Evolutionary conservation across 1,140 invertebrate species (phyloP), one percentile per base, ranked within the genome.

Genomic region (Drosophila ambigua): DNA sequence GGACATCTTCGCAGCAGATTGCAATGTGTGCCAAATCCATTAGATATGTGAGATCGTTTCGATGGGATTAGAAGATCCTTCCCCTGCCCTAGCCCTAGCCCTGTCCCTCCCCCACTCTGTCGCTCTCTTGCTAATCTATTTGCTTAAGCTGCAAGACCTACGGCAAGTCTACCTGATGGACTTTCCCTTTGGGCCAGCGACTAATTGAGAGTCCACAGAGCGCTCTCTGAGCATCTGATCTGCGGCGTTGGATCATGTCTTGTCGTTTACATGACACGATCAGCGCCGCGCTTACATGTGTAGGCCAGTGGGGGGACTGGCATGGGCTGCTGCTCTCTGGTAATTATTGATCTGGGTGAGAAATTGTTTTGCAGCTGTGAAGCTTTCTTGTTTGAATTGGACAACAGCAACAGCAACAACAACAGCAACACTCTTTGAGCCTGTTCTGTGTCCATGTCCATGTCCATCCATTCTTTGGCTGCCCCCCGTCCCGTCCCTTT

Each of bases 1-100:
- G 65, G 81, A 84, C 81, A 84, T 84, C 53, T 79, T 8, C 15
- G 54, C 15, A 62, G n/a, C n/a, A 51, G 26, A 7, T 43, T 20
- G 24, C 48, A 84, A 85, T 85, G 82, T 85, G 82, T 85, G 82
- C 82, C 52, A 88, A 85, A 85, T 85, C 82, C 82, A 85, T 85
- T 85, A 77, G 82, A 85, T 68, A 85, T 87, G 82, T 87, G 71
- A 75, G 83, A 87, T 87, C 71, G 66, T 28, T 55, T 62, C 71
- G 74, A 85, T 82, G 57, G 75, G 82, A 85, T 85, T 87, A 85
- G 48, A 52, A 66, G 11, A 11, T 11, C 11, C 35, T 9, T 31
- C 7, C 31, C 9, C 8, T 9, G 0, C 16, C 16, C 16, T 16
- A 16, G 16, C 16, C 16, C 16, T 16, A 16, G 16, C 16, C 16